phyloP scores from a whole-genome alignment of 2,797 vertebrate genomes.

The Vireo griseus region DNA sequence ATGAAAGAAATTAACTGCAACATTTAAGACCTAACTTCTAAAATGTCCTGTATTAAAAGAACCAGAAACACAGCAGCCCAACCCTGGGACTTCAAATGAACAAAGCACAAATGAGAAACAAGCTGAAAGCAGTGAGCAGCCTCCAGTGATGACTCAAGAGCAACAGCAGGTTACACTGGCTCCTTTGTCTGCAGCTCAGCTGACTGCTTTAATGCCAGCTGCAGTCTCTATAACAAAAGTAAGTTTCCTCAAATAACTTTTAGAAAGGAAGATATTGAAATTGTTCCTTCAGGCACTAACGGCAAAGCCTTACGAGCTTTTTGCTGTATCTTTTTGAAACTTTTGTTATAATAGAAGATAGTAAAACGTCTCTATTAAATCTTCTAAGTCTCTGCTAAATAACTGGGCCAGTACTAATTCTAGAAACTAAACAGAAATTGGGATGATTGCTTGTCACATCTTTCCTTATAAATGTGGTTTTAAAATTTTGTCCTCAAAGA shows the following conservation, averaged over 20 bases:
- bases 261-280: background rate
- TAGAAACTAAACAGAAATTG: background rate
- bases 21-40: background rate
- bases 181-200: constrained; percentile 25
- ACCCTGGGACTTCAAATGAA: background rate
- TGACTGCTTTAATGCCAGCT: background rate
- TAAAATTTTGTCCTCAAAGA: background rate
- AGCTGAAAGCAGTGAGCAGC: constrained; percentile 15
- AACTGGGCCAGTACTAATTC: background rate
- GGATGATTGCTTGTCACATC: background rate
- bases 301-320: background rate
- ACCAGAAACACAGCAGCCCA: constrained; percentile 47
- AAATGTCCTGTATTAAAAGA: background rate
- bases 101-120: constrained; percentile 19
- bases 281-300: background rate
- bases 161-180: background rate
- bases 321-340: background rate
- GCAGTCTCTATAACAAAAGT: constrained; percentile 58
- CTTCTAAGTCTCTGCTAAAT: background rate
- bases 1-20: background rate
- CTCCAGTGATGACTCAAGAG: constrained; percentile 5
- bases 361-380: background rate
- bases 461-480: background rate
- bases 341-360: background rate
- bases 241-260: constrained; percentile 35